phyloP scores from a whole-genome alignment of 2,797 vertebrate species.

The Scleropages formosus region DNA sequence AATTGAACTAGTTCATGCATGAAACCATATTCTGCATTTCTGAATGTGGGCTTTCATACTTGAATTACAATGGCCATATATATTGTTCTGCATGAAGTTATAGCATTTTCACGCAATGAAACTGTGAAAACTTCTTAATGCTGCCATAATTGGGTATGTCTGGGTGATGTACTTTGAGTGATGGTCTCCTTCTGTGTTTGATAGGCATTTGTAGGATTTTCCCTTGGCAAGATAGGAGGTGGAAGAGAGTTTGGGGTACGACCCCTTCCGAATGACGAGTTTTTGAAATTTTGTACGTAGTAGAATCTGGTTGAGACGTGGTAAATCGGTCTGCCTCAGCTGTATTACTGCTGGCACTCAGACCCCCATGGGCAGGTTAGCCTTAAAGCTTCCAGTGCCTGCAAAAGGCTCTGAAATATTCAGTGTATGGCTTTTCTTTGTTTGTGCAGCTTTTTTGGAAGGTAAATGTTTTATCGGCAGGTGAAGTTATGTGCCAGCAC shows the following conservation, averaged over 20 bases:
- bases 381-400: constrained; percentile 56
- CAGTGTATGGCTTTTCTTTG: constrained; percentile 65
- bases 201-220: background rate
- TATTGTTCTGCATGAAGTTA: background rate
- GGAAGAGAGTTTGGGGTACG: background rate
- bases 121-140: background rate
- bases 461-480: constrained; percentile 64
- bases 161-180: background rate
- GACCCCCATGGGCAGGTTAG: constrained; percentile 59
- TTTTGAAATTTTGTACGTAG: background rate
- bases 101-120: background rate
- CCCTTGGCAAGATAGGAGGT: background rate
- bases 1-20: background rate
- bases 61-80: background rate
- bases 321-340: constrained; percentile 47
- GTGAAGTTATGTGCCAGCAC: constrained; percentile 60
- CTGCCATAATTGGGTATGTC: background rate
- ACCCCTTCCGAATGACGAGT: background rate
- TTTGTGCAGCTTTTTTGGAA: constrained; percentile 69
- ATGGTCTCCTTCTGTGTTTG: no score
- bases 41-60: background rate
- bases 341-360: constrained; percentile 44
- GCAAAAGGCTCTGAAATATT: constrained; percentile 61
- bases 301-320: constrained; percentile 41
- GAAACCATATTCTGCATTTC: background rate